Conservation (phyloP, 2,113 vertebrate species). For the Lipophrys pholis region DNA sequence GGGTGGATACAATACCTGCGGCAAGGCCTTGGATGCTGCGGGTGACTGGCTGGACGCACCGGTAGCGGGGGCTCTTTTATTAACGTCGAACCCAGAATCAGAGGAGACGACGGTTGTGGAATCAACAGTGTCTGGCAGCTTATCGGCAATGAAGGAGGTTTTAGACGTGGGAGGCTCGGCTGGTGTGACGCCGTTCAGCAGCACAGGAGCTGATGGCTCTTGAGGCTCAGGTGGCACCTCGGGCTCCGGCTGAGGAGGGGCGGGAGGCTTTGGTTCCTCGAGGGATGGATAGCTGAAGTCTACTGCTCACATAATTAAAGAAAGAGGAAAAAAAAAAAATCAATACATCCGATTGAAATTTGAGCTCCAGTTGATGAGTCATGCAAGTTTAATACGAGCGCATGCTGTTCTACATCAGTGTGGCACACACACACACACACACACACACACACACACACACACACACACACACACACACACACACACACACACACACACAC, state of each 20-base stretch:
- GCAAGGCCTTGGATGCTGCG: conserved; percentile 81
- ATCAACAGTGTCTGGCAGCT: conserved; percentile 64
- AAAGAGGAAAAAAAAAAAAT: neutral
- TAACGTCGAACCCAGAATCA: conserved; percentile 58
- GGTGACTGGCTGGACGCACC: conserved; percentile 69
- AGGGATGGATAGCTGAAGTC: conserved; percentile 96
- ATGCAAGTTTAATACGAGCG: neutral
- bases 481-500: no score
- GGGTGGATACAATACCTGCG: conserved; percentile 84
- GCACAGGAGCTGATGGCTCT: conserved; percentile 61
- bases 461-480: no score
- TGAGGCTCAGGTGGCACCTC: conserved; percentile 63
- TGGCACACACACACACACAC: no score
- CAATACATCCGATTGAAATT: neutral
- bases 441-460: no score
- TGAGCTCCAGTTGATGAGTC: neutral
- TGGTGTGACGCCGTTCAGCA: conserved; percentile 72
- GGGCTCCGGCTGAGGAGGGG: conserved; percentile 62
- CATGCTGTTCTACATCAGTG: no score
- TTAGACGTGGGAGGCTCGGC: conserved; percentile 65
- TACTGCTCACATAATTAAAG: conserved; percentile 81
- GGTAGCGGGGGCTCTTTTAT: conserved; percentile 39
- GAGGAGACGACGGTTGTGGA: conserved; percentile 43
- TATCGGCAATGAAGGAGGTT: conserved; percentile 53
- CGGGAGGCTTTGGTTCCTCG: conserved; percentile 89